Percentiles rank a stretch among this genome's conserved stretches.
phyloP scores from a whole-genome alignment of 2,888 invertebrate species.

The Ephialtes manifestator region DNA sequence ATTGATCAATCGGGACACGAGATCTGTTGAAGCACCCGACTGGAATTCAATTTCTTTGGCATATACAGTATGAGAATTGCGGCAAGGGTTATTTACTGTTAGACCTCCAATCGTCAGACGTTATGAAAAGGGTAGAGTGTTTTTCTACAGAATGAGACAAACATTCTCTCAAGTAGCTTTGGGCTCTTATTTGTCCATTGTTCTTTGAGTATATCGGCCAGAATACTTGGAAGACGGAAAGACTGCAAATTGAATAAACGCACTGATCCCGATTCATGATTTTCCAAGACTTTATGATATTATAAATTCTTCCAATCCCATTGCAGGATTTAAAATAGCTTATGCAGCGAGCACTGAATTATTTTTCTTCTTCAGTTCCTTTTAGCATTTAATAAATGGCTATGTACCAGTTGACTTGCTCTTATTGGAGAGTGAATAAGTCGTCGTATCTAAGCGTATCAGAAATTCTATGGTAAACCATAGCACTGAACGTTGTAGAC shows the following conservation, averaged over 20 bases:
- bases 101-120: background rate
- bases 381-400: background rate
- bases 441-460: background rate
- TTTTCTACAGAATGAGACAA: background rate
- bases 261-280: slow-evolving; percentile 21
- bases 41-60: slow-evolving; percentile 64
- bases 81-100: background rate
- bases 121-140: background rate
- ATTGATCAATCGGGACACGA: slow-evolving; percentile 52
- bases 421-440: slow-evolving; percentile 6
- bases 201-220: slow-evolving; percentile 12
- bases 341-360: background rate
- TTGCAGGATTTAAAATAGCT: background rate
- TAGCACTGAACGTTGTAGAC: background rate
- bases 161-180: background rate
- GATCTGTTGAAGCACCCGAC: slow-evolving; percentile 56
- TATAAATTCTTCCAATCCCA: slow-evolving; percentile 27
- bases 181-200: background rate
- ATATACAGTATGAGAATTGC: slow-evolving; percentile 33
- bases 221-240: background rate
- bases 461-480: slow-evolving; percentile 16
- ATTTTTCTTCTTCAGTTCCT: background rate
- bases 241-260: slow-evolving; percentile 23
- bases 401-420: background rate
- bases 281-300: slow-evolving; percentile 37